These are phyloP conservation scores for Euspilapteryx auroguttella DNA, from an alignment of 2,888 invertebrate species.

Conservation along the genomic window DNA sequence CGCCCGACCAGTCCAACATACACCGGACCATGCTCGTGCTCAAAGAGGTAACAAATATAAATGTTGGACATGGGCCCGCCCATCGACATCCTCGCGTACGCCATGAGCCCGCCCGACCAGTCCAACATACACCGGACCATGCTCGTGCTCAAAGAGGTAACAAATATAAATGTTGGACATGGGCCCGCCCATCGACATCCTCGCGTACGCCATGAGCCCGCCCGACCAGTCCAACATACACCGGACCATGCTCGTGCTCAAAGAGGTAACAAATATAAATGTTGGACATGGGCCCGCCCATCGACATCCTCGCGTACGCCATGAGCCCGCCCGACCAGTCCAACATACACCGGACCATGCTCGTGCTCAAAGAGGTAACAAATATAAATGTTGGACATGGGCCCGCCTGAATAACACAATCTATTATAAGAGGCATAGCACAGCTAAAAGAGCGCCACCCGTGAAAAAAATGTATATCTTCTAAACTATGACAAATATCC, in stretches of 20 bases:
- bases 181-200: conserved; percentile 75
- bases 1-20: conserved; percentile 83
- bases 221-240: conserved; percentile 83
- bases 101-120: conserved; percentile 85
- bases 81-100: conserved; percentile 75
- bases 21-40: conserved; percentile 78
- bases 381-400: too few relatives aligned
- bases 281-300: conserved; percentile 82
- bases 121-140: conserved; percentile 80
- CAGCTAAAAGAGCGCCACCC: too few relatives aligned
- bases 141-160: conserved; percentile 79
- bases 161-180: conserved; percentile 81
- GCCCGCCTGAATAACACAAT: too few relatives aligned
- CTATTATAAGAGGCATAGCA: too few relatives aligned
- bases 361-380: conserved; percentile 82
- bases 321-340: conserved; percentile 84
- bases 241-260: conserved; percentile 79
- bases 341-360: conserved; percentile 79
- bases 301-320: conserved; percentile 77
- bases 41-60: conserved; percentile 84
- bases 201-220: conserved; percentile 84
- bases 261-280: too few relatives aligned
- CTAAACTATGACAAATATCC: too few relatives aligned
- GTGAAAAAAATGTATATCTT: too few relatives aligned
- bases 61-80: conserved; percentile 81